These are phyloP conservation scores for Chionomys nivalis DNA, from an alignment of 2,113 vertebrate genomes.

Conservation along the genomic window DNA sequence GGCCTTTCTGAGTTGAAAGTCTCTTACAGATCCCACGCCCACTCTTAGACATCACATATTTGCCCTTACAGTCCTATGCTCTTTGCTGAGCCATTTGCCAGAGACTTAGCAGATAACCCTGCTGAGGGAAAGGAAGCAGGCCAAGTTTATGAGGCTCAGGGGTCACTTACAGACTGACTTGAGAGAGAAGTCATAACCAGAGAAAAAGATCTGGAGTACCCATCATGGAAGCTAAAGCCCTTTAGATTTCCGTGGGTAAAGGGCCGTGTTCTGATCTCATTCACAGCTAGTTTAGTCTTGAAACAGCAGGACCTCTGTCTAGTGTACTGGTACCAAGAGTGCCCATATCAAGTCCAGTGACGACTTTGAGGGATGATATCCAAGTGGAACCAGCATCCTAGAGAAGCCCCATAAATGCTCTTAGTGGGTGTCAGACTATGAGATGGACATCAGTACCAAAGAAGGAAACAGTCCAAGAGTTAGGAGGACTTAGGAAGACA, in stretches of 20 bases:
- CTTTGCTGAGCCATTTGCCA: not conserved
- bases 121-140: not conserved
- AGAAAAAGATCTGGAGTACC: not conserved
- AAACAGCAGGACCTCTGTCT: not conserved
- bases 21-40: not conserved
- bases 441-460: not conserved
- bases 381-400: not conserved
- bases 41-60: not conserved
- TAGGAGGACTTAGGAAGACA: not conserved
- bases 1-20: not conserved
- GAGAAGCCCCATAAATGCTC: not conserved
- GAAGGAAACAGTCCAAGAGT: too few species aligned
- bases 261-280: not conserved
- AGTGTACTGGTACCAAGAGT: not conserved
- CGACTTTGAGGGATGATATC: not conserved
- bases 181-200: not conserved
- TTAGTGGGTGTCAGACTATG: not conserved
- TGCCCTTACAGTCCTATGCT: fast-evolving
- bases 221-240: not conserved
- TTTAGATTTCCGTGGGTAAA: not conserved
- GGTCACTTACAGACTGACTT: not conserved
- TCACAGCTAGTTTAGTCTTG: not conserved
- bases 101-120: not conserved
- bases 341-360: not conserved
- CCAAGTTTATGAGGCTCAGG: not conserved